Evolutionary conservation across 1,140 invertebrate genomes (phyloP), one percentile per base, ranked within the genome.

Genomic region (Papilio polyxenes): DNA sequence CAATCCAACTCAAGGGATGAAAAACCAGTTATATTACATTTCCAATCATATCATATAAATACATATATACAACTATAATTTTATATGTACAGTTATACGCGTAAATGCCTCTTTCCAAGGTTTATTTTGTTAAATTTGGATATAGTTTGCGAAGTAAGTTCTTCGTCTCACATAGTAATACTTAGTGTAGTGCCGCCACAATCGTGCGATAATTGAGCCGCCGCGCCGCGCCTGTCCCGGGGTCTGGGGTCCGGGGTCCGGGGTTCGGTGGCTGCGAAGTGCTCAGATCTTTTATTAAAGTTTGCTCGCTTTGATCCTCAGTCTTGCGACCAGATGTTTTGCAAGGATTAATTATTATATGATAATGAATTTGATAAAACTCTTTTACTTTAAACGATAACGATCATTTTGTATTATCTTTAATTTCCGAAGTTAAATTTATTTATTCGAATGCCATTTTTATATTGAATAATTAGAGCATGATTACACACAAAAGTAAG

Each of bases 171-270:
- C 2, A 65, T 5, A 13, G 62, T 65, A 31, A 56, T 15, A 17
- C 53, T 17, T 56, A 56, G 56, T 37, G 65, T 72, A 13, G 11
- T 72, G 10, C 17, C 31, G 65, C 23, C 65, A 72, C 65, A 72
- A 72, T 72, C 13, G 65, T 72, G 65, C 31, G 23, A 40, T 72
- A 72, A 72, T 72, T 72, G 65, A 72, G 31, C 65, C 59, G n/a
- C 5, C 49, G 49, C 59, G n/a, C 5, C 49, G 49, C 49, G 49
- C 56, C 11, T 4, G 4, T 17, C 1, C 5, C 17, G 56, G 56
- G 56, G 9, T 3, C 10, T 20, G 3, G 23, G 62, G 20, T 15
- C 20, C 11, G 17, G 20, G 17, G 59, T 20, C 10, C 20, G 62
- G 62, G 62, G 20, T 23, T 3, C 62, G 3, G 10, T 20, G 11